Evolutionary conservation across 2,797 vertebrate genomes (phyloP), one percentile per base, ranked within the genome.

Genomic region (Meriones psammophilus): DNA sequence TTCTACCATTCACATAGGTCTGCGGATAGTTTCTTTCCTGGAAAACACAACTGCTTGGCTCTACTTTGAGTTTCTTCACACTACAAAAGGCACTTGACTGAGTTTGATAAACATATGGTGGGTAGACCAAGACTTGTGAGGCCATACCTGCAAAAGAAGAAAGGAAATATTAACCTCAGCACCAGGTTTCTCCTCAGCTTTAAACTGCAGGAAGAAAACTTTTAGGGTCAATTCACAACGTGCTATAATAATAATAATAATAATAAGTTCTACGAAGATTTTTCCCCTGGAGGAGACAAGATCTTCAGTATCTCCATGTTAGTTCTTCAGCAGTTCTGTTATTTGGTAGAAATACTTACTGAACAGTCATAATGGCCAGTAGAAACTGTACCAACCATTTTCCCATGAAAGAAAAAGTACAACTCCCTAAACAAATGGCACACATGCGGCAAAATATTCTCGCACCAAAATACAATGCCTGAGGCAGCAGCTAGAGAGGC

Each of bases 81-180:
- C 99, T 99, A 99, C 99, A 99, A 99, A 99, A 99, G 99, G 99
- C 99, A 99, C 99, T 99, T 99, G 99, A 99, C 99, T 99, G 99
- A 99, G 99, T 99, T 99, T 99, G 99, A 99, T 99, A 99, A 99
- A 99, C 99, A 99, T 99, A 99, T 98, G 99, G 99, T 99, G 99
- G 99, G 99, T 99, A 99, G 98, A 99, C 99, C 99, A 99, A 99
- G 99, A 99, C 99, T 99, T 99, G 99, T 99, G 99, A 99, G 99
- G 99, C 99, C 99, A 99, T 99, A 99, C 99, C 99, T 99, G 94
- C 4, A 60, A 80, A 94, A 71, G 3, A 14, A 96, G 80, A 92
- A n/a, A 88, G 68, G 64, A 97, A 14, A 30, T 66, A 36, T 96
- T 89, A 97, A 62, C 33, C 79, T 90, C 71, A 77, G 58, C 9